phyloP scores from a whole-genome alignment of 2,113 vertebrate genomes.

The Aegotheles bennettii region DNA sequence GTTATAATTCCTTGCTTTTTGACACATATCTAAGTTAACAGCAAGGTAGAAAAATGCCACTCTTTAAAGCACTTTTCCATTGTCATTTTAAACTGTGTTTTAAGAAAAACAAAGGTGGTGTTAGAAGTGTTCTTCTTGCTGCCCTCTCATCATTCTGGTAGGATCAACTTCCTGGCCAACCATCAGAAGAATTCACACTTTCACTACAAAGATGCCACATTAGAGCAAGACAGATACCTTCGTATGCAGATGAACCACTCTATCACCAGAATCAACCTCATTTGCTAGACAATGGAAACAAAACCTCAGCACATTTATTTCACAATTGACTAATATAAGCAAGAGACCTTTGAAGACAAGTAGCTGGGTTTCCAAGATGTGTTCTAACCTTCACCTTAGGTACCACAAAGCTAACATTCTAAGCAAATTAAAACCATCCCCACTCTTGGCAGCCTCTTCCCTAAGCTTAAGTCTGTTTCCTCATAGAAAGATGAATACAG shows the following conservation, averaged over 20 bases:
- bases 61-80: background rate
- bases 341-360: background rate
- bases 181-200: constrained; percentile 32
- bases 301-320: background rate
- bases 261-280: background rate
- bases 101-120: background rate
- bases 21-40: background rate
- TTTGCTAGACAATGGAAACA: constrained; percentile 13
- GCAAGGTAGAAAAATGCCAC: background rate
- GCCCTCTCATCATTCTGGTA: background rate
- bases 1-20: background rate
- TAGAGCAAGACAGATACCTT: background rate
- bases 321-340: background rate
- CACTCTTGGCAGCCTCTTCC: background rate
- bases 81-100: constrained; percentile 1
- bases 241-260: background rate
- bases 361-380: background rate
- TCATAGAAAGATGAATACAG: background rate
- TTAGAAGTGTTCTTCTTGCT: background rate
- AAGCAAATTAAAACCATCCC: background rate
- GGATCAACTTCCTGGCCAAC: constrained; percentile 16
- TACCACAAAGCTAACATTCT: background rate
- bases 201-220: constrained; percentile 1
- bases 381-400: background rate
- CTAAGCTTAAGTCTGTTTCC: background rate